These are phyloP conservation scores for Chironomus tepperi DNA, from an alignment of 1,140 invertebrate genomes.

Conservation along the genomic window DNA sequence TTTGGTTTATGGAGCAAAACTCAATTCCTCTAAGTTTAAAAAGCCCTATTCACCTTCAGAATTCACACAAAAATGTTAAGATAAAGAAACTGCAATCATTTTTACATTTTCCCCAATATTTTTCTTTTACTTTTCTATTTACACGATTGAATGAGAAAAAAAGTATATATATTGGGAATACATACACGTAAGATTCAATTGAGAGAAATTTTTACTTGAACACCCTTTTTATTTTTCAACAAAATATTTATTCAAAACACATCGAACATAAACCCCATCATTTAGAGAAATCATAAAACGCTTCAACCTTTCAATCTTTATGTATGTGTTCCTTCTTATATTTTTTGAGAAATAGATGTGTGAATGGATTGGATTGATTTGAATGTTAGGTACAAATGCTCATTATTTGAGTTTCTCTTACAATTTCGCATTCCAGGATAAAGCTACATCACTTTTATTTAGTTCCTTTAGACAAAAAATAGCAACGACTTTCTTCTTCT, in stretches of 20 bases:
- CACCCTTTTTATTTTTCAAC: not conserved
- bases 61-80: not conserved
- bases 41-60: not conserved
- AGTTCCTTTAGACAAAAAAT: not conserved
- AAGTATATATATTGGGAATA: not conserved
- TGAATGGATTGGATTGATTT: not conserved
- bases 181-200: slow-evolving; percentile 12
- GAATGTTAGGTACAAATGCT: not conserved
- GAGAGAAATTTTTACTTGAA: not conserved
- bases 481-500: not conserved
- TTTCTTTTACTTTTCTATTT: no score
- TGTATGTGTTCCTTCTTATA: not conserved
- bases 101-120: not conserved
- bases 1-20: no score
- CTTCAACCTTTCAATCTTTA: slow-evolving; percentile 21
- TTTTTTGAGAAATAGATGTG: not conserved
- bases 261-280: slow-evolving; percentile 8
- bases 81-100: slow-evolving; percentile 1
- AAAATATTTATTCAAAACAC: slow-evolving; percentile 15
- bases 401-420: not conserved
- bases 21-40: no score
- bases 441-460: not conserved
- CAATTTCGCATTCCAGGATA: not conserved
- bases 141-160: no score
- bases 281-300: slow-evolving; percentile 24